A percentile compares a stretch with the other conserved stretches of the same genome.
These are phyloP conservation scores for Melinaea menophilus DNA, from an alignment of 2,888 invertebrate species.

Conservation along the genomic window DNA sequence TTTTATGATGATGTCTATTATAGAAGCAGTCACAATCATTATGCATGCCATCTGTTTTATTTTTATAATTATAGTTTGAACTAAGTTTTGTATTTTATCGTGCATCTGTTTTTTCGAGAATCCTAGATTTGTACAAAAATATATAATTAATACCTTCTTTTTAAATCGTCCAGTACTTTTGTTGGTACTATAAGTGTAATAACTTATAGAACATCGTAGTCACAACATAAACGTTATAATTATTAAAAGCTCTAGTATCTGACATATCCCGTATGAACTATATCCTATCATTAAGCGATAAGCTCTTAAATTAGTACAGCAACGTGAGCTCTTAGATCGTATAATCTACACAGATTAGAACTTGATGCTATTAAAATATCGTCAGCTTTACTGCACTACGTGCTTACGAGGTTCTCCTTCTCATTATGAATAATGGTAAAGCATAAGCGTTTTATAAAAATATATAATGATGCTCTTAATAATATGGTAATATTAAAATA, in stretches of 20 bases:
- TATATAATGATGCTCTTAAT: no score
- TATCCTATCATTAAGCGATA: background rate
- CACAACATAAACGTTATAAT: background rate
- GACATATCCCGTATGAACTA: background rate
- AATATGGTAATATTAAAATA: no score
- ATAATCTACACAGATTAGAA: constrained; percentile 13
- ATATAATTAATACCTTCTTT: no score
- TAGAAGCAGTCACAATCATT: no score
- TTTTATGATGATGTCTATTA: no score
- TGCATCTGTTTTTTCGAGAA: no score
- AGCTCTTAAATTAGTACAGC: constrained; percentile 9
- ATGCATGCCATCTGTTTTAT: no score
- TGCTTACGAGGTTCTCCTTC: background rate
- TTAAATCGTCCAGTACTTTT: no score
- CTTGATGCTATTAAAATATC: constrained; percentile 12
- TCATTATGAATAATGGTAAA: constrained; percentile 3
- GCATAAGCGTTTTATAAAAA: background rate
- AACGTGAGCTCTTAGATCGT: background rate
- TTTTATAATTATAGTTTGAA: no score
- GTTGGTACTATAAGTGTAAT: background rate
- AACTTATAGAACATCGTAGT: background rate
- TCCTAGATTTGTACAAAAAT: no score
- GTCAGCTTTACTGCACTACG: constrained; percentile 9
- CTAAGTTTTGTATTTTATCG: no score
- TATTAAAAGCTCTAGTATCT: background rate